Base-by-base conservation (phyloP, 37 sponge, comb jelly and placozoan species). In the Haliclona indistincta region DNA sequence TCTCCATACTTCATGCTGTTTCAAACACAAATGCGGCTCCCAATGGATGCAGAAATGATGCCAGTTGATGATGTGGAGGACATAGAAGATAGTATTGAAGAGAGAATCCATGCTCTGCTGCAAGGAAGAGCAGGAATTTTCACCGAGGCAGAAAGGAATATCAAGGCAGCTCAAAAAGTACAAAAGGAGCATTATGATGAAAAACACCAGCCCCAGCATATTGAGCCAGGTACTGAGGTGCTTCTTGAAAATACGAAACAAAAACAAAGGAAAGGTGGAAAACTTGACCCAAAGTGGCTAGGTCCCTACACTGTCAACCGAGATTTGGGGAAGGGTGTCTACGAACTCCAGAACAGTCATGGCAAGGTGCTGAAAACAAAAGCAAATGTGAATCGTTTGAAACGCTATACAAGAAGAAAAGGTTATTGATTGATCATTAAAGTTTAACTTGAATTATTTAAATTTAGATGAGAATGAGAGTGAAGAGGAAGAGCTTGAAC, bases 141-240 rank as follows among this genome's bases (percentile, higher is more conserved):
- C 68, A 22, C 37, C 22, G 37, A 64, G 22, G 83, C 53, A 1
- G n/a, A 64, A 17, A 26, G 10, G 20, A 82, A 82, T 56, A 82
- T 82, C 23, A 54, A 5, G 3, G 35, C n/a, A 20, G 74, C 67
- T 22, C 83, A 82, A 30, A 53, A 35, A 15, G 22, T 64, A 34
- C 68, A 82, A 56, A 82, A 74, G 54, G 68, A 73, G 10, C 25
- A 42, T 0, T 82, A 82, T 82, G 75, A 82, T 52, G 39, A 43
- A 38, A 74, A 32, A 32, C 75, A 67, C 71, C 64, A 54, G 38
- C 22, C 56, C 60, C 20, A 32, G 53, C 13, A 15, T 38, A 20
- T 81, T 20, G 63, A 55, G 4, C 36, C 29, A 23, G 83, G 75
- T 19, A 43, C 44, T 35, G 36, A 64, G 40, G 83, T 82, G 2